A percentile compares a stretch with the other conserved stretches of the same genome.
Conservation (phyloP, 2,888 invertebrate genomes). For the Perizoma flavofasciatum region DNA sequence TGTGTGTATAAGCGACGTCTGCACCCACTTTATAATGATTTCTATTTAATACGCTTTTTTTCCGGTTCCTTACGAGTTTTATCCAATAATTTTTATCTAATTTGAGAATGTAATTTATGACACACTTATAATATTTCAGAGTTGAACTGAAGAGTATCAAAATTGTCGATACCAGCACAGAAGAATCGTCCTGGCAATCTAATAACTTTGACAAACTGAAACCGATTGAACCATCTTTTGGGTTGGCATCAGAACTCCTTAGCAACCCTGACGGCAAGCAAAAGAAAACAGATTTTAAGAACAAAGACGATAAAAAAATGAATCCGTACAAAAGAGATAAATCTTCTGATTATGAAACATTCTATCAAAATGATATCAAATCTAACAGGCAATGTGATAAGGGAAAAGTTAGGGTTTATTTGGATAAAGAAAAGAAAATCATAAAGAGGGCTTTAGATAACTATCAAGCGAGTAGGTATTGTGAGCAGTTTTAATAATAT, state of each 20-base stretch:
- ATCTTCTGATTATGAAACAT: conserved; percentile 60
- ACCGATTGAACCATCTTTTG: conserved; percentile 22
- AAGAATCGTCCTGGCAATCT: conserved; percentile 25
- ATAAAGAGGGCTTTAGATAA: conserved; percentile 43
- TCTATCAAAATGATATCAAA: conserved; percentile 59
- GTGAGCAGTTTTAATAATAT: conserved; percentile 41
- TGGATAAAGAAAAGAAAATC: conserved; percentile 59
- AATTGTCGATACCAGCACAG: conserved; percentile 40
- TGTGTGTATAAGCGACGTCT: no score
- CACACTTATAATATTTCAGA: conserved; percentile 46
- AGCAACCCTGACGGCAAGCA: not conserved
- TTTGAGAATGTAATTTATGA: no score
- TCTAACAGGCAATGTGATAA: conserved; percentile 55
- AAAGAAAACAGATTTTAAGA: conserved; percentile 5
- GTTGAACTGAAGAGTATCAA: conserved; percentile 71
- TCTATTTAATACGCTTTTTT: no score
- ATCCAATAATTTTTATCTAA: no score
- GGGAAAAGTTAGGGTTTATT: conserved; percentile 66
- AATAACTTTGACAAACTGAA: conserved; percentile 13
- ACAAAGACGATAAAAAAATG: conserved; percentile 1
- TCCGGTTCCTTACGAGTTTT: no score
- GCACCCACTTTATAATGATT: no score
- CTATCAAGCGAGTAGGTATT: conserved; percentile 48
- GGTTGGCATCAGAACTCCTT: conserved; percentile 23
- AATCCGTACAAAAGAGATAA: conserved; percentile 3